Percentiles rank a stretch among this genome's conserved stretches.
Conservation (phyloP, 2,888 invertebrate species). For the Rhaphigaster nebulosa region DNA sequence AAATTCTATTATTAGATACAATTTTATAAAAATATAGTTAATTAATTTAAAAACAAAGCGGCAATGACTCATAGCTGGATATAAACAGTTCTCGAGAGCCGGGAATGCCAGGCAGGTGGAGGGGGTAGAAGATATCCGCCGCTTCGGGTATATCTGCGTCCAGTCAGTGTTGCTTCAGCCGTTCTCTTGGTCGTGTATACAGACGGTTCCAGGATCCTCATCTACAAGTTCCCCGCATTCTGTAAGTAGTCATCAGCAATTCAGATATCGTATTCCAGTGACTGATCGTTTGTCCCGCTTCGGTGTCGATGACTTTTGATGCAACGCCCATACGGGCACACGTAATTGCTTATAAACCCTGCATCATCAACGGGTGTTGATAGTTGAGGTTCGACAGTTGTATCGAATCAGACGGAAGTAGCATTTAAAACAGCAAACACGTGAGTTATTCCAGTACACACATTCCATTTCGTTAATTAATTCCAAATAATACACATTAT, state of each 20-base stretch:
- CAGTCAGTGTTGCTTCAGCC: slow-evolving; percentile 19
- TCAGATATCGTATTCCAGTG: not conserved
- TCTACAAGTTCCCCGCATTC: not conserved
- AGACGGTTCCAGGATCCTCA: not conserved
- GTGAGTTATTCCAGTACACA: not conserved
- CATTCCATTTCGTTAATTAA: not conserved
- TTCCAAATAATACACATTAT: too few species aligned
- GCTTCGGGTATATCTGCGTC: slow-evolving; percentile 16
- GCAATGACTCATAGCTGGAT: not conserved
- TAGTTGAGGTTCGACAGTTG: not conserved
- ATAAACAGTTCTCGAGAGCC: not conserved
- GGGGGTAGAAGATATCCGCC: not conserved
- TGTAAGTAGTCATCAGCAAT: too few species aligned
- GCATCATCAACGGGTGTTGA: not conserved
- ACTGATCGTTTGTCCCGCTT: slow-evolving; percentile 20
- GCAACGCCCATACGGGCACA: not conserved
- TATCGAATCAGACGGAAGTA: not conserved
- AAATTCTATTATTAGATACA: too few species aligned
- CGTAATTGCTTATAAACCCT: slow-evolving; percentile 33
- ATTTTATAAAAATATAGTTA: not conserved
- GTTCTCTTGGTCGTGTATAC: not conserved
- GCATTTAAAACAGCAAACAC: not conserved
- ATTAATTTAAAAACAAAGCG: not conserved
- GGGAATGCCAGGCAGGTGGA: slow-evolving; percentile 1
- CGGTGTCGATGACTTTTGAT: slow-evolving; percentile 22